These are phyloP conservation scores for Anguilla pacifica DNA, from an alignment of 2,797 vertebrate genomes.

Conservation along the genomic window DNA sequence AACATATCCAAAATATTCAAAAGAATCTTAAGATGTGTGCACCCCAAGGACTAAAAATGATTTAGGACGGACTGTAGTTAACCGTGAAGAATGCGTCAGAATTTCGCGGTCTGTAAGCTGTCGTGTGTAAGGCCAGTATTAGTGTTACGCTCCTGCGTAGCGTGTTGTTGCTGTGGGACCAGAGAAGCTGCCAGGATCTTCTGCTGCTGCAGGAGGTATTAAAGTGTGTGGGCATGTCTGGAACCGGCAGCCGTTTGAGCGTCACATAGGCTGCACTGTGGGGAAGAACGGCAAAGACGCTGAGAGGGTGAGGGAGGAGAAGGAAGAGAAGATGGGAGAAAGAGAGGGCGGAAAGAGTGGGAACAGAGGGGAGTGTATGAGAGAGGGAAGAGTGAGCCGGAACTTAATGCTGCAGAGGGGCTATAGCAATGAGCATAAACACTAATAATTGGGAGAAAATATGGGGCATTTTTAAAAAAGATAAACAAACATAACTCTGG, in stretches of 20 bases:
- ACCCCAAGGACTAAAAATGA: too few species aligned
- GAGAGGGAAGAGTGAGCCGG: slow-evolving; percentile 35
- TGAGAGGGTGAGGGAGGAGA: too few species aligned
- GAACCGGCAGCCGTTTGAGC: neutral
- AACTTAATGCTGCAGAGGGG: slow-evolving; percentile 14
- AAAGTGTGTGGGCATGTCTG: neutral
- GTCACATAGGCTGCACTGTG: neutral
- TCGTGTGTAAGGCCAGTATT: neutral
- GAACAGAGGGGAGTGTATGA: slow-evolving; percentile 48
- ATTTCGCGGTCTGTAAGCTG: too few species aligned
- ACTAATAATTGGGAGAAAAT: too few species aligned
- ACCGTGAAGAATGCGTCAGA: too few species aligned
- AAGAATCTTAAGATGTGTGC: too few species aligned
- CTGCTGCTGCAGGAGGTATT: neutral
- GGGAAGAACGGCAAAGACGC: neutral
- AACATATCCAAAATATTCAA: too few species aligned
- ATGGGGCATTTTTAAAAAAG: neutral
- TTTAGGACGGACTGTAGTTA: too few species aligned
- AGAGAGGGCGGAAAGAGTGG: slow-evolving; percentile 43
- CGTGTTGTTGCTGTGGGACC: neutral
- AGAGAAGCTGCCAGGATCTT: neutral
- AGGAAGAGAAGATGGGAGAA: slow-evolving; percentile 20
- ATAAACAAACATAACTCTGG: neutral
- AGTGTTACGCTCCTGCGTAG: neutral
- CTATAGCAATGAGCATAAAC: too few species aligned